phyloP scores from a whole-genome alignment of 2,888 invertebrate species.

The Synanthedon tipuliformis region DNA sequence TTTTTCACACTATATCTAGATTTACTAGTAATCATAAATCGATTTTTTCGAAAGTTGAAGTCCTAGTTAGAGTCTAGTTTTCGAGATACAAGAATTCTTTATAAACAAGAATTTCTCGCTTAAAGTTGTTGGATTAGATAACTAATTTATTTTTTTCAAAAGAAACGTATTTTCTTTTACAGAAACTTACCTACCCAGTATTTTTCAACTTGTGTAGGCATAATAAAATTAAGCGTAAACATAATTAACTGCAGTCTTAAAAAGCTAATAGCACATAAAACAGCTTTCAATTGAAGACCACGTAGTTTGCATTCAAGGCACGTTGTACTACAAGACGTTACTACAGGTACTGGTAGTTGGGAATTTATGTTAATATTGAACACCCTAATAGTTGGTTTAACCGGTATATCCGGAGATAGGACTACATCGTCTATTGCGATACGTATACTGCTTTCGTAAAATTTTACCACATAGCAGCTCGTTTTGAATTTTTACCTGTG shows the following conservation, averaged over 20 bases:
- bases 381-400: conserved; percentile 17
- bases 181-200: no score
- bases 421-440: conserved; percentile 12
- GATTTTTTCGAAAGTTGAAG: no score
- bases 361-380: conserved; percentile 33
- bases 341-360: conserved; percentile 16
- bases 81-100: no score
- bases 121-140: no score
- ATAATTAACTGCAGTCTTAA: not conserved
- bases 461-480: not conserved
- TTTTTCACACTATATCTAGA: no score
- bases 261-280: not conserved
- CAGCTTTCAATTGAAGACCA: conserved; percentile 2
- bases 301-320: conserved; percentile 10
- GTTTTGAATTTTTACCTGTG: not conserved
- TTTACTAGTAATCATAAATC: no score
- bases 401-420: conserved; percentile 15
- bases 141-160: no score
- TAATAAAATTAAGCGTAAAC: not conserved
- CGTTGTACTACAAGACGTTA: conserved; percentile 19
- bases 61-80: no score
- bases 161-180: no score
- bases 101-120: no score
- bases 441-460: conserved; percentile 5
- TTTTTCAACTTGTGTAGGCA: no score